Evolutionary conservation across 2,888 invertebrate genomes (phyloP).

Genomic region (Reticulitermes lucifugus): DNA sequence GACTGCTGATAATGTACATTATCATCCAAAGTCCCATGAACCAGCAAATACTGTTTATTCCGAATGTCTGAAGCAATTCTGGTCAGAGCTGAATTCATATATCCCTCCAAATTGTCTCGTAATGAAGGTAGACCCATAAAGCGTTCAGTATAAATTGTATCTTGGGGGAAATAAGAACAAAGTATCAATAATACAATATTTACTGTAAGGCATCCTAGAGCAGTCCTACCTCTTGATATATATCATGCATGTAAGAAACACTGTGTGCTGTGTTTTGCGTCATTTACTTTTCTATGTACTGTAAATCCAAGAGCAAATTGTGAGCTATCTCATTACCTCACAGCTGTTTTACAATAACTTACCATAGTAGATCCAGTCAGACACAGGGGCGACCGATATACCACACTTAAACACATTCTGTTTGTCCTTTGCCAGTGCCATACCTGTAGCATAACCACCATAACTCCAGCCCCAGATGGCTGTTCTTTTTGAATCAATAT

Average conservation of each 20-base stretch:
- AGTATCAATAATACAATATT: too few relatives aligned
- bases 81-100: constrained; percentile 81
- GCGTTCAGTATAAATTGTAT: constrained; percentile 96
- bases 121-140: constrained; percentile 89
- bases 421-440: constrained; percentile 83
- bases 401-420: constrained; percentile 89
- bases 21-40: constrained; percentile 95
- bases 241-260: too few relatives aligned
- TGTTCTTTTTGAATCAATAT: constrained; percentile 82
- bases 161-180: constrained; percentile 66
- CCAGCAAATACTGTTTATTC: constrained; percentile 86
- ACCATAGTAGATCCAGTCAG: constrained; percentile 97
- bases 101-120: constrained; percentile 79
- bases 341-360: constrained; percentile 55
- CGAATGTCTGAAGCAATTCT: constrained; percentile 74
- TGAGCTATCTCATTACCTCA: too few relatives aligned
- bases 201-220: too few relatives aligned
- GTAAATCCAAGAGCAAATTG: too few relatives aligned
- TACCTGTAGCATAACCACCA: constrained; percentile 93
- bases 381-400: constrained; percentile 95
- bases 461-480: constrained; percentile 99
- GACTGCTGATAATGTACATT: constrained; percentile 99
- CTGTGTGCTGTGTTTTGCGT: too few relatives aligned
- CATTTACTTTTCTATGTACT: too few relatives aligned
- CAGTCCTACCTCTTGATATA: too few relatives aligned